phyloP scores from a whole-genome alignment of 2,113 vertebrate species.

The Gymnobelideus leadbeateri region DNA sequence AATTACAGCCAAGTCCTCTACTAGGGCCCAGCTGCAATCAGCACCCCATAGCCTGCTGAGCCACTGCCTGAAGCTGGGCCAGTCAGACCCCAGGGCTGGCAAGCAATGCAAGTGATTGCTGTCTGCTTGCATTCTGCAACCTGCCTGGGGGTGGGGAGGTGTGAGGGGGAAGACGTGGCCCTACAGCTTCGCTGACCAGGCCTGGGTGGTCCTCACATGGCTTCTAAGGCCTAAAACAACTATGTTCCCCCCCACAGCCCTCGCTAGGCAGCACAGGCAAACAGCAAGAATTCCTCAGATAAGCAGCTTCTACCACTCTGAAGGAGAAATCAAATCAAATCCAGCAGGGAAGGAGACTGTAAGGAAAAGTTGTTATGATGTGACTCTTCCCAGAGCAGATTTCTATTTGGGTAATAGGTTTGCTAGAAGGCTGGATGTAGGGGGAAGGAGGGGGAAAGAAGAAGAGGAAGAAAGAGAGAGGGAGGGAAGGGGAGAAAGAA shows the following conservation, averaged over 20 bases:
- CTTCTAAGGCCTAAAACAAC: constrained; percentile 29
- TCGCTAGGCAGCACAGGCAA: constrained; percentile 55
- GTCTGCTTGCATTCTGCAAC: constrained; percentile 15
- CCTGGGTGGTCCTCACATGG: neutral
- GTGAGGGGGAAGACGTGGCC: neutral
- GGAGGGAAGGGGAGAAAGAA: no score
- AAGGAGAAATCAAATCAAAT: constrained; percentile 55
- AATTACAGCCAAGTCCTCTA: constrained; percentile 73
- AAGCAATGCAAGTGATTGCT: neutral
- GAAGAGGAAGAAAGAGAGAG: neutral
- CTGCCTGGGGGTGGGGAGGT: neutral
- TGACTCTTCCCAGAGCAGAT: constrained; percentile 70
- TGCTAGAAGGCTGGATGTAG: neutral
- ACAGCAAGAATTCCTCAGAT: constrained; percentile 82
- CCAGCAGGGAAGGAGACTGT: constrained; percentile 57
- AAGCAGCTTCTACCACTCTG: constrained; percentile 75
- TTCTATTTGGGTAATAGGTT: constrained; percentile 30
- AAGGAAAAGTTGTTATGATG: constrained; percentile 74
- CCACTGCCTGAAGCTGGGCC: constrained; percentile 52
- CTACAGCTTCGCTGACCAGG: neutral
- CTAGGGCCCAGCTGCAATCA: constrained; percentile 71
- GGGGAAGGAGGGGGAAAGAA: neutral
- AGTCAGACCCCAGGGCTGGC: constrained; percentile 51
- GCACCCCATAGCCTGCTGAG: constrained; percentile 36
- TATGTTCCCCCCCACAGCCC: neutral